Evolutionary conservation across 2,888 invertebrate genomes (phyloP).

Genomic region (Ennomos fuscantarius): DNA sequence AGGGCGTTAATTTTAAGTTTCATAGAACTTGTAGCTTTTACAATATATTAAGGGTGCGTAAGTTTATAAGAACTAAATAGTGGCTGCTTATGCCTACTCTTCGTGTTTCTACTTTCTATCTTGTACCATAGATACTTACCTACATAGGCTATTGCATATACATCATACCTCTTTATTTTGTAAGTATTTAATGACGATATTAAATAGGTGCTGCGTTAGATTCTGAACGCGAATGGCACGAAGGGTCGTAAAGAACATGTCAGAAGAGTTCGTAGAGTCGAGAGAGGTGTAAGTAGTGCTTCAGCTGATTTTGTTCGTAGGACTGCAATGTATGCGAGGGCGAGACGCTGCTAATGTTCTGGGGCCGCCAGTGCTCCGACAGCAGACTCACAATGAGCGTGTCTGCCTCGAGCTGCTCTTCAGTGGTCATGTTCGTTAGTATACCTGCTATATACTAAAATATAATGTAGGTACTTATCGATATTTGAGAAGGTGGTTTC

Average conservation of each 20-base stretch:
- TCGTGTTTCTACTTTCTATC: no score
- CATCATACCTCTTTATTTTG: no score
- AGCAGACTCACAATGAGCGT: constrained; percentile 71
- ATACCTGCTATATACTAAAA: neutral
- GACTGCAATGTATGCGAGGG: constrained; percentile 72
- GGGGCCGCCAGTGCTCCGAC: constrained; percentile 67
- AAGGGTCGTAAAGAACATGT: no score
- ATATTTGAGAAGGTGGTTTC: no score
- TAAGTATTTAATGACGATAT: no score
- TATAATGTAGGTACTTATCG: no score
- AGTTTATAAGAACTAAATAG: neutral
- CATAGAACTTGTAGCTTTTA: constrained; percentile 70
- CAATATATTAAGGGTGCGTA: constrained; percentile 58
- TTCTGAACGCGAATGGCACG: no score
- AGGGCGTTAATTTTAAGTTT: constrained; percentile 65
- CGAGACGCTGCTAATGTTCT: constrained; percentile 71
- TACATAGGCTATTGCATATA: no score
- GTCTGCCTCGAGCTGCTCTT: constrained; percentile 72
- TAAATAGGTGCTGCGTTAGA: no score
- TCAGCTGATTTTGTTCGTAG: constrained; percentile 41
- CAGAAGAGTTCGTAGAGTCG: no score
- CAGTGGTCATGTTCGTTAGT: constrained; percentile 55
- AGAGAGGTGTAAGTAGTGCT: no score
- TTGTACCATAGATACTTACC: neutral
- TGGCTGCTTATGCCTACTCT: no score